A percentile compares a stretch with the other conserved stretches of the same genome.
Evolutionary conservation across 2,797 vertebrate genomes (phyloP).

Genomic region (Monodelphis domestica): DNA sequence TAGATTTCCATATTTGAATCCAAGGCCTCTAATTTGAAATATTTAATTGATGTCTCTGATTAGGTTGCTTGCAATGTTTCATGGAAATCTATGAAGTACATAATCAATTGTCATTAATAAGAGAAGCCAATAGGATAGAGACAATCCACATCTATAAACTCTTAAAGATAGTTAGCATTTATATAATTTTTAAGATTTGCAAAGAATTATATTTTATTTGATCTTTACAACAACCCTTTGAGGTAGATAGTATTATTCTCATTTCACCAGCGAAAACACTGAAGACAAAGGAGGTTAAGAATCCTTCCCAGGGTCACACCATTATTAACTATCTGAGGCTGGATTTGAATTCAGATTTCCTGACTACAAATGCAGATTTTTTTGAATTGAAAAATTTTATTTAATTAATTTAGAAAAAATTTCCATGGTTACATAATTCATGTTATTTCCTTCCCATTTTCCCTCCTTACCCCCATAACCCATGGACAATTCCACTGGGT

Average conservation of each 20-base stretch:
- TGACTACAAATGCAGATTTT: not conserved
- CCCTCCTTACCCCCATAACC: too few species aligned
- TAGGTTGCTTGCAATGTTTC: not conserved
- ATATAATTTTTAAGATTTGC: not conserved
- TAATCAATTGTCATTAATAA: not conserved
- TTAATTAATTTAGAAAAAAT: too few species aligned
- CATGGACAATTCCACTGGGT: too few species aligned
- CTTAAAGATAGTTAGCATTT: not conserved
- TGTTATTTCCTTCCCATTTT: too few species aligned
- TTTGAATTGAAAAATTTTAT: too few species aligned
- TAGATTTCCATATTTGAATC: not conserved
- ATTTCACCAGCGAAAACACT: not conserved
- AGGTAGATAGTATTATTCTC: not conserved
- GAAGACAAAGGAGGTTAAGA: not conserved
- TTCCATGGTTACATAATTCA: too few species aligned
- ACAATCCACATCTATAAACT: not conserved
- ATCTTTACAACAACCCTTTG: not conserved
- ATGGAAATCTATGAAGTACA: not conserved
- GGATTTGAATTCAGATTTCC: not conserved
- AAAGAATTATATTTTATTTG: not conserved
- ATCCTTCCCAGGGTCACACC: not conserved
- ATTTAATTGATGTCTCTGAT: not conserved
- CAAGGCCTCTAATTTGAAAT: not conserved
- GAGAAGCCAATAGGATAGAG: not conserved
- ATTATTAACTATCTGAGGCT: not conserved